A percentile compares a stretch with the other conserved stretches of the same genome.
phyloP scores from a whole-genome alignment of 1,140 invertebrate genomes.

The Lordiphosa collinella region DNA sequence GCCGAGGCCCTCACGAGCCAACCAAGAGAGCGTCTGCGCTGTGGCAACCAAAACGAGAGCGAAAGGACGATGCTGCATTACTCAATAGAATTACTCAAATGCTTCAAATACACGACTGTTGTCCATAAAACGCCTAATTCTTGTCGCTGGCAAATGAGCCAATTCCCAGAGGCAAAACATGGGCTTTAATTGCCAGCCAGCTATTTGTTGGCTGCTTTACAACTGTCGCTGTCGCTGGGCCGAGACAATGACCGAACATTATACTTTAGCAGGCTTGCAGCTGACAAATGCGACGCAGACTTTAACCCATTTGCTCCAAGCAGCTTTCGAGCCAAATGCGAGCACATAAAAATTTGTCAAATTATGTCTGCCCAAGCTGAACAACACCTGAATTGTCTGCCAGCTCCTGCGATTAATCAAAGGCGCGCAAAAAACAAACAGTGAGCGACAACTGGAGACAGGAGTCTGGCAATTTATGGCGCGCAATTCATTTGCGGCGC shows the following conservation, averaged over 20 bases:
- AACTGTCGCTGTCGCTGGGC: conserved; percentile 16
- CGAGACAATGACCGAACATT: conserved; percentile 11
- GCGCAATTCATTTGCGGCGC: conserved; percentile 48
- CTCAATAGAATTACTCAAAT: conserved; percentile 48
- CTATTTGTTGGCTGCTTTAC: conserved; percentile 30
- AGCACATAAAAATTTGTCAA: conserved; percentile 49
- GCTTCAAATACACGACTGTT: conserved; percentile 30
- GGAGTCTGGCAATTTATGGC: conserved; percentile 36
- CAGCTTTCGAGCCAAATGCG: conserved; percentile 18
- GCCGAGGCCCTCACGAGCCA: not conserved
- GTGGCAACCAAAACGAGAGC: not conserved
- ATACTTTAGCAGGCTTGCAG: conserved; percentile 4
- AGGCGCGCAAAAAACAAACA: conserved; percentile 15
- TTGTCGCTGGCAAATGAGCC: conserved; percentile 49
- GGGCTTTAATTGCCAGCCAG: conserved; percentile 40
- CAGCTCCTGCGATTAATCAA: conserved; percentile 49
- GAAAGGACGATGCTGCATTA: conserved; percentile 25
- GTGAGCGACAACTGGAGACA: conserved; percentile 10
- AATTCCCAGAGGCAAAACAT: conserved; percentile 37
- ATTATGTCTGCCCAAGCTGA: conserved; percentile 24
- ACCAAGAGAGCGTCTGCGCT: conserved; percentile 50
- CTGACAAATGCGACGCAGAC: conserved; percentile 33
- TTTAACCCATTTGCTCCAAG: conserved; percentile 46
- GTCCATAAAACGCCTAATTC: conserved; percentile 69
- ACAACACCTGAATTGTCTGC: conserved; percentile 53